Conservation (phyloP, 37 sponge, comb jelly and placozoan species). For the Cliona cf. orientalis region DNA sequence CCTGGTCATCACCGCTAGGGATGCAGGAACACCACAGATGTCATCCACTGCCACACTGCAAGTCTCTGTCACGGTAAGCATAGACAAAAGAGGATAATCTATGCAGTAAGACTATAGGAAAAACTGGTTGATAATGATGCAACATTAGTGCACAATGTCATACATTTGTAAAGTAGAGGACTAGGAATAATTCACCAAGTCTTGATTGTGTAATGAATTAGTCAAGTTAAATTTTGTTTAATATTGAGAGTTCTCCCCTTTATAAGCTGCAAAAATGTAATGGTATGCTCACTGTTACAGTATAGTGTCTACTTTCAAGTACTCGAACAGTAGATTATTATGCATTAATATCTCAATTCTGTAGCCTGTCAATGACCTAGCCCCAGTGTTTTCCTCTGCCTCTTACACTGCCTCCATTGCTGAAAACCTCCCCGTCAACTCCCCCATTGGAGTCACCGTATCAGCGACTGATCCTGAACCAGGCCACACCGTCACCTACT, state of each 20-base stretch:
- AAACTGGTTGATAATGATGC: too few species aligned
- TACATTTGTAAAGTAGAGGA: too few species aligned
- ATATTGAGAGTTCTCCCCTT: too few species aligned
- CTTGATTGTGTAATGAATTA: too few species aligned
- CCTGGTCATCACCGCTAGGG: neutral
- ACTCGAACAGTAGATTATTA: neutral
- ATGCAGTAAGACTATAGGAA: neutral
- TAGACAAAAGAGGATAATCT: neutral
- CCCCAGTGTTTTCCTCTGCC: constrained; percentile 24
- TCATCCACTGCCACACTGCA: neutral
- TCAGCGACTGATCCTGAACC: constrained; percentile 28
- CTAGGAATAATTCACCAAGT: too few species aligned
- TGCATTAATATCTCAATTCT: neutral
- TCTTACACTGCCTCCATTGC: constrained; percentile 22
- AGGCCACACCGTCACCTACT: neutral
- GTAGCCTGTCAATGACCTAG: constrained; percentile 39
- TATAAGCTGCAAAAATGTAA: too few species aligned
- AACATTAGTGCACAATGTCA: too few species aligned
- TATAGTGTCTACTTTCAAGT: too few species aligned
- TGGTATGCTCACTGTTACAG: too few species aligned
- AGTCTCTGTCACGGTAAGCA: neutral
- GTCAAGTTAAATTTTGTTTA: too few species aligned
- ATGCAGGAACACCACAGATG: constrained; percentile 1
- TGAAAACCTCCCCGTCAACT: constrained; percentile 15
- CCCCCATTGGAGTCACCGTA: constrained; percentile 27